Base-by-base conservation (phyloP, 2,797 vertebrate genomes). In the Gallinago solitaria region DNA sequence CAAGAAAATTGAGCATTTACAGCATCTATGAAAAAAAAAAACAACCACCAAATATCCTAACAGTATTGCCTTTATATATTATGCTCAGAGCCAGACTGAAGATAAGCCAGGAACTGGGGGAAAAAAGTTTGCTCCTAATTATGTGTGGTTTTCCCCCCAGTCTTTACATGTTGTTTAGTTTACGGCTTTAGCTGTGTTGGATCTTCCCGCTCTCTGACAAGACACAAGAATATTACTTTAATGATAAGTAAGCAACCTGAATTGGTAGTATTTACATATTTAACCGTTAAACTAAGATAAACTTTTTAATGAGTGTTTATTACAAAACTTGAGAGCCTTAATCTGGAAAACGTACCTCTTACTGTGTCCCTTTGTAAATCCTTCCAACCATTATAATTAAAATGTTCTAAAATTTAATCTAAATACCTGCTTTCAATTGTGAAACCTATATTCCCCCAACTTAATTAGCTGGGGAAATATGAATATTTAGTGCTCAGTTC, bases 371-470 rank as follows among this genome's bases (percentile, higher is more conserved):
- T 71, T 75, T 70, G 11, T 87, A 89, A 93, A 89, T 92, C 9
- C 9, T 89, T 92, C 61, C 30, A 65, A 78, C 16, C 16, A 9
- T 65, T 78, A 63, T 63, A 87, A 94, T 78, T 85, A 50, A 85
- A 91, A 68, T 32, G 7, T 92, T 91, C 45, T 73, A 78, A 92
- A 69, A 84, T 48, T 69, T 73, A 75, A 65, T 81, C 41, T 75
- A 84, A 90, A 90, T 79, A 67, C 6, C 33, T 35, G 23, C 5
- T 78, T 96, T 89, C 37, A 65, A 2, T 53, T 43, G 15, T 78
- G 61, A 93, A 93, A 91, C 6, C 48, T 78, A 10, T 63, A 45
- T 65, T 95, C 65, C 78, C 54, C 15, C 45, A 54, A 39, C 71
- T 87, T 75, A 79, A 85, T 83, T 75, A 85, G 33, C 30, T 81